A percentile compares a stretch with the other conserved stretches of the same genome.
Conservation (phyloP, 2,888 invertebrate species). For the Calameuta pallipes region DNA sequence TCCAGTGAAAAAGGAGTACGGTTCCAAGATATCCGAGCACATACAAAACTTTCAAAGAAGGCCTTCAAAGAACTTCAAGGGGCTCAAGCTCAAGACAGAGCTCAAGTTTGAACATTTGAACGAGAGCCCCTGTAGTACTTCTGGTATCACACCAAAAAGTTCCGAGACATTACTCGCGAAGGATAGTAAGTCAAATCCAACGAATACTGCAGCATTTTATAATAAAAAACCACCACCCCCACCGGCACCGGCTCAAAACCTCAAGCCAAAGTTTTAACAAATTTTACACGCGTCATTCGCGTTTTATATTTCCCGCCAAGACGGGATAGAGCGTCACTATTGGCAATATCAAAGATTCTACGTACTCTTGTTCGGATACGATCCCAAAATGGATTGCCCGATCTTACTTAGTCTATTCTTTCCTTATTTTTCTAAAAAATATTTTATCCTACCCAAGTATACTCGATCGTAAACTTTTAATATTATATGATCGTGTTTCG, state of each 20-base stretch:
- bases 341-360: background rate
- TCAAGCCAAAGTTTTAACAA: constrained; percentile 53
- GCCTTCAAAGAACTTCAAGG: constrained; percentile 52
- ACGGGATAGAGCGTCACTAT: background rate
- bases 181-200: background rate
- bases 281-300: background rate
- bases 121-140: constrained; percentile 48
- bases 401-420: background rate
- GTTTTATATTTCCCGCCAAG: background rate
- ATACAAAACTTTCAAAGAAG: constrained; percentile 49
- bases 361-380: background rate
- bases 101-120: constrained; percentile 49
- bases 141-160: constrained; percentile 32
- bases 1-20: constrained; percentile 42
- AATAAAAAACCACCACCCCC: constrained; percentile 62
- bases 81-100: constrained; percentile 50
- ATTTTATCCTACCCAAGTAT: background rate
- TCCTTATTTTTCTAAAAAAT: background rate
- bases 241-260: constrained; percentile 53
- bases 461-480: background rate
- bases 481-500: background rate
- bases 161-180: constrained; percentile 29
- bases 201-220: constrained; percentile 42
- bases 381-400: too few species aligned
- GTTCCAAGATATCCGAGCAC: constrained; percentile 48